These are phyloP conservation scores for Hylyphantes graminicola DNA, from an alignment of 1,140 invertebrate species.

Conservation along the genomic window DNA sequence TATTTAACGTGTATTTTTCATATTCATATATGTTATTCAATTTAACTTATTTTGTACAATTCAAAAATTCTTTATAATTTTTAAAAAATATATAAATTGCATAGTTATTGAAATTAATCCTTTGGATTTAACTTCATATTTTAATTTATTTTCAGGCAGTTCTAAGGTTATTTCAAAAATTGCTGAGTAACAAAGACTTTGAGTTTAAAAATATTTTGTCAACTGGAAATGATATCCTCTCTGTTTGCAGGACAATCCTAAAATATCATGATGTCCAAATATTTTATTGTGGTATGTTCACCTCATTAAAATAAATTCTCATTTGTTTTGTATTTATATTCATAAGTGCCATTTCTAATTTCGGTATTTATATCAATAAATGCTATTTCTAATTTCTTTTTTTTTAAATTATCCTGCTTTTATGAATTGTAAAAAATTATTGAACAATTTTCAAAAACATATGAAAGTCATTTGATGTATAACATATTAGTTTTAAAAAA, in stretches of 20 bases:
- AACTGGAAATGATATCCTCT: slow-evolving; percentile 38
- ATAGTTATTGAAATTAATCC: neutral
- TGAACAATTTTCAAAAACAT: too few species aligned
- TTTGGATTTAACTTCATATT: neutral
- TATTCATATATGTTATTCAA: too few species aligned
- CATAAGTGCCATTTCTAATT: neutral
- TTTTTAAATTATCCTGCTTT: too few species aligned
- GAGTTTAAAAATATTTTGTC: slow-evolving; percentile 16
- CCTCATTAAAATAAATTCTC: neutral
- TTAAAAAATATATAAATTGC: neutral
- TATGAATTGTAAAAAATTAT: too few species aligned
- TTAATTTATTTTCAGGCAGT: slow-evolving; percentile 14
- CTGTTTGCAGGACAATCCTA: slow-evolving; percentile 33
- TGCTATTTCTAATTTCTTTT: too few species aligned
- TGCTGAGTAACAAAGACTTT: slow-evolving; percentile 14
- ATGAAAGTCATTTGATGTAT: too few species aligned
- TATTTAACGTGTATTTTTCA: too few species aligned
- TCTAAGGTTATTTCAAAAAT: slow-evolving; percentile 39
- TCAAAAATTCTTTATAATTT: too few species aligned
- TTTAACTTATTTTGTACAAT: too few species aligned
- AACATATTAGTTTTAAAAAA: too few species aligned
- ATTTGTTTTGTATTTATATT: neutral
- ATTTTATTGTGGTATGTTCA: slow-evolving; percentile 50
- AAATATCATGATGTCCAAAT: slow-evolving; percentile 45
- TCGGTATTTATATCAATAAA: neutral